Evolutionary conservation across 1,140 invertebrate genomes (phyloP), one percentile per base, ranked within the genome.

Genomic region (Cotesia glomerata): DNA sequence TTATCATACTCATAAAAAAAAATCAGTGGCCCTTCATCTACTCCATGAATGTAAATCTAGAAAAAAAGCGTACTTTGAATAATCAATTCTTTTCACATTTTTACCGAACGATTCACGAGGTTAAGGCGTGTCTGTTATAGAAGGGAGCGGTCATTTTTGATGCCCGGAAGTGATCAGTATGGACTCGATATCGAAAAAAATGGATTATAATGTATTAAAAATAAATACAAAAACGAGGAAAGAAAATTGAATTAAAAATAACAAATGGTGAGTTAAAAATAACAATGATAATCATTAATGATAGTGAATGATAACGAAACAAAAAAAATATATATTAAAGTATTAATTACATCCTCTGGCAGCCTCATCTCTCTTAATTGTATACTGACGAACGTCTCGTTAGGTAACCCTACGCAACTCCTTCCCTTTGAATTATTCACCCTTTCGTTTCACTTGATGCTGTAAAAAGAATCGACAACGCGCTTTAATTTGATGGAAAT

Each of bases 401-500:
- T 54, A 54, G 3, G 16, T 54, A 54, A 54, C 16, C 13, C 16
- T 54, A 14, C 52, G 13, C 52, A 5, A 16, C 52, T 16, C 13
- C n/a, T 54, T 54, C 16, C 52, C 52, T 14, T 54, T n/a, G 16
- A 14, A n/a, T 58, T 49, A 39, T 45, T 63, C 59, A 54, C 14
- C 13, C 36, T 71, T 9, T 65, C n/a, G 18, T 13, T 56, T 63
- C 35, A 59, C 56, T 69, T 59, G 9, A 51, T 36, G 14, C 18
- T 14, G 49, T 51, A 72, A 76, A 78, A 63, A 65, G 39, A 72
- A 76, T 77, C 78, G 73, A 76, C 68, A 74, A 72, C 51, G 70
- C 75, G 69, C 74, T 70, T 72, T 78, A 78, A 79, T 79, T 79
- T 76, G 71, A 78, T 78, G 74, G 75, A 78, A 77, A 76, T 73